Evolutionary conservation across 2,797 vertebrate species (phyloP).

Genomic region (Mormyrops boulengeri): DNA sequence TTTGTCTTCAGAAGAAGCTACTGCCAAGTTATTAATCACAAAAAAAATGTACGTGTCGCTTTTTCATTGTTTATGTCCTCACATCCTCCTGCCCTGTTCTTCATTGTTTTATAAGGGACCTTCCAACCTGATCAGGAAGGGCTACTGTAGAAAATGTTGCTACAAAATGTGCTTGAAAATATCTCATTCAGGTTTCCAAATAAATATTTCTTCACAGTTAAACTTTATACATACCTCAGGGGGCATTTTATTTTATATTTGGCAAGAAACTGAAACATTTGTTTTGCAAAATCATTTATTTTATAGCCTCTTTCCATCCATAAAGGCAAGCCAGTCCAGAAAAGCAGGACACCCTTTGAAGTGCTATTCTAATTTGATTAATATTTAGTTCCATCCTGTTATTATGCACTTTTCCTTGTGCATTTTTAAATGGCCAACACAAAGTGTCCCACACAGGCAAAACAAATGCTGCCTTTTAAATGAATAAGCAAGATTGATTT

Average conservation of each 20-base stretch:
- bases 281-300: conserved; percentile 68
- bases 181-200: neutral
- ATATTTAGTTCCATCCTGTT: conserved; percentile 72
- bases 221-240: neutral
- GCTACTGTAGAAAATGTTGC: neutral
- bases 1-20: neutral
- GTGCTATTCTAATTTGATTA: conserved; percentile 84
- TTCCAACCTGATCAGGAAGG: neutral
- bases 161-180: neutral
- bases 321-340: conserved; percentile 65
- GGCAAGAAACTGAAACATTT: conserved; percentile 61
- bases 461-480: conserved; percentile 60
- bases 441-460: conserved; percentile 62
- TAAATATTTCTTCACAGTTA: neutral
- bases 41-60: neutral
- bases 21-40: neutral
- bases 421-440: conserved; percentile 71
- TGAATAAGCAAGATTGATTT: conserved; percentile 27
- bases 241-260: conserved; percentile 43
- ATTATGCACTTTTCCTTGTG: conserved; percentile 78
- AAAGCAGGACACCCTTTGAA: conserved; percentile 72
- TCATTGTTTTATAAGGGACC: neutral
- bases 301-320: conserved; percentile 62
- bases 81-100: neutral
- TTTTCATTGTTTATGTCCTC: neutral